A percentile compares a stretch with the other conserved stretches of the same genome.
Evolutionary conservation across 2,888 invertebrate genomes (phyloP).

Genomic region (Ectobius pallidus): DNA sequence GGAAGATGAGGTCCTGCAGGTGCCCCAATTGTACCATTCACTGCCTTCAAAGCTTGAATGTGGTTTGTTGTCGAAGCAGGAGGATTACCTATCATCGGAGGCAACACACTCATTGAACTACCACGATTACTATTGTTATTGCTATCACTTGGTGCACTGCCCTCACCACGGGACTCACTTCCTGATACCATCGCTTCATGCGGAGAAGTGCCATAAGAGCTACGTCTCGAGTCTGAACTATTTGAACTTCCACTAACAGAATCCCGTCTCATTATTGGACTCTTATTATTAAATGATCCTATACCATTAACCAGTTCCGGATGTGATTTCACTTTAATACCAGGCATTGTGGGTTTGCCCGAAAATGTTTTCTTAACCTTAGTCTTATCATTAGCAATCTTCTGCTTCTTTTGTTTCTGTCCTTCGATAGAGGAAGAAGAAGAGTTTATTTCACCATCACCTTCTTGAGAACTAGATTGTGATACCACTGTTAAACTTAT

Average conservation of each 20-base stretch:
- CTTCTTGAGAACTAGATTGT: neutral
- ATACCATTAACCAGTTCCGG: constrained; percentile 22
- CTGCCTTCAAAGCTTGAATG: constrained; percentile 15
- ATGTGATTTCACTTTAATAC: constrained; percentile 5
- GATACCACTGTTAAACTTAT: constrained; percentile 40
- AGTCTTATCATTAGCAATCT: neutral
- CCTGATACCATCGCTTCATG: neutral
- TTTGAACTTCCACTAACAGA: constrained; percentile 7
- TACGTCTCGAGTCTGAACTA: constrained; percentile 6
- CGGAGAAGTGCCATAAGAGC: constrained; percentile 18
- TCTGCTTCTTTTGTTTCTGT: constrained; percentile 1
- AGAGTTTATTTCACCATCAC: constrained; percentile 1
- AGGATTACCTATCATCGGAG: constrained; percentile 6
- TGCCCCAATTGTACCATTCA: constrained; percentile 15
- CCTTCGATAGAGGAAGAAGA: neutral
- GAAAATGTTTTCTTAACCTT: constrained; percentile 40
- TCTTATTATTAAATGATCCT: neutral
- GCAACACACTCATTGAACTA: constrained; percentile 15
- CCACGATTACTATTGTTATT: constrained; percentile 6
- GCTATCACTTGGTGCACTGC: neutral
- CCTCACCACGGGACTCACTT: neutral
- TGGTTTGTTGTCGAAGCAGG: constrained; percentile 2
- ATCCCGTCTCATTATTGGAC: neutral
- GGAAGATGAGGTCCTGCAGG: neutral
- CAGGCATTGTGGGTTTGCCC: neutral